Base-by-base conservation (phyloP, 2,797 vertebrate genomes). In the Cynodonichthys magdalenae region DNA sequence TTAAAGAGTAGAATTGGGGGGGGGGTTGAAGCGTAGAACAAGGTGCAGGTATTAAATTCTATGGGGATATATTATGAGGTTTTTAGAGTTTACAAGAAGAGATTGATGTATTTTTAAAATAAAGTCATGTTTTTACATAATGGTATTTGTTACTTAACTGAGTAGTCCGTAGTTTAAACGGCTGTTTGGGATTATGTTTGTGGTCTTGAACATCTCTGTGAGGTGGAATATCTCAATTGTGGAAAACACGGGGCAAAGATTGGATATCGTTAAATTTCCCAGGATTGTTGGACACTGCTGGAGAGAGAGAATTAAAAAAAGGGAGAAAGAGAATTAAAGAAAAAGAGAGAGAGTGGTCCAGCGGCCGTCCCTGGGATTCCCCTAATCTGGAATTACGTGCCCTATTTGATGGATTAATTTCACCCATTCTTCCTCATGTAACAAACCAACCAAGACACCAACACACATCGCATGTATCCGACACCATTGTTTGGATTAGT, bases 361-460 rank as follows among this genome's bases (percentile, higher is more conserved):
- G 71, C 81, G 49, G 84, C 86, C 84, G 79, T 93, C 74, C 91
- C 87, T 90, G 86, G 92, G 87, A 93, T 92, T 91, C 71, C 82
- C 85, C 69, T 91, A 86, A 92, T 92, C 87, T 92, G 94, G 94
- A 94, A 86, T 92, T 84, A 93, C 89, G 66, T 85, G 84, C 85
- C 83, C 85, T 86, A 80, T 86, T 85, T 71, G 79, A 71, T 93
- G 94, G 94, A 94, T 93, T 94, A 90, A 93, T 89, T 56, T 88
- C 81, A 85, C 81, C 72, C 65, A 75, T 81, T 81, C 66, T 89
- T 84, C 79, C 74, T 84, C 81, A 64, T 77, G 69, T 87, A 87
- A 86, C 83, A 75, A 84, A 89, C 80, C 79, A 75, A 75, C 79
- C 80, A 82, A 89, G 84, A 83, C 29, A 53, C 55, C 63, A 59